Evolutionary conservation across 2,797 vertebrate genomes (phyloP), one percentile per base, ranked within the genome.

Genomic region (Petrocephalus sullivani): DNA sequence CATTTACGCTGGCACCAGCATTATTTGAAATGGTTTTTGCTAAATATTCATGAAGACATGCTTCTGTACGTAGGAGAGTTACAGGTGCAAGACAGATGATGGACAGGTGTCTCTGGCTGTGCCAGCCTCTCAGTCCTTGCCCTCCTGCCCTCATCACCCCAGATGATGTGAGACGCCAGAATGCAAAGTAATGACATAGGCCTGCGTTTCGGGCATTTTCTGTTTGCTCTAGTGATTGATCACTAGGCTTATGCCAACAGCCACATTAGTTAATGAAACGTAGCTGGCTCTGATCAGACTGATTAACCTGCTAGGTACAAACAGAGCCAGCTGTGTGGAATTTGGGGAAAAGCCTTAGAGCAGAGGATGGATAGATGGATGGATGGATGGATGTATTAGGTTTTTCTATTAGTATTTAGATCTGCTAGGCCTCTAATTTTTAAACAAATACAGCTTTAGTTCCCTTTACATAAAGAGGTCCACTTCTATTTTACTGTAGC

Each of bases 271-370:
- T 86, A 86, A 58, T 58, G 85, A 86, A 33, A 57, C 28, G 0
- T 28, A 37, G 58, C 56, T 86, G 85, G 14, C 51, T 86, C 12
- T 61, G 85, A 37, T 57, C 54, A 46, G 54, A 53, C 81, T 83
- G 81, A 83, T 83, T 83, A 83, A 83, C 81, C 81, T 83, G 81
- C 81, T 83, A 83, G 81, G 81, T 83, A 53, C 41, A 83, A 53
- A 23, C 49, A 23, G 41, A 23, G 81, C 19, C 81, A 83, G 81
- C 49, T 83, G 9, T n/a, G 81, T 49, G n/a, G 81, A 53, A 12
- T 4, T 23, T 23, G 21, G 41, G 8, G 49, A 67, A 4, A 10
- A 67, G 61, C 33, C 33, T 67, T 67, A 37, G 10, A 14, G 64
- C 28, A 14, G 28, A 33, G 23, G 64, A 37, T 33, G 21, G 60